phyloP scores from a whole-genome alignment of 1,140 invertebrate species.

The Akabosia matsudoensis region DNA sequence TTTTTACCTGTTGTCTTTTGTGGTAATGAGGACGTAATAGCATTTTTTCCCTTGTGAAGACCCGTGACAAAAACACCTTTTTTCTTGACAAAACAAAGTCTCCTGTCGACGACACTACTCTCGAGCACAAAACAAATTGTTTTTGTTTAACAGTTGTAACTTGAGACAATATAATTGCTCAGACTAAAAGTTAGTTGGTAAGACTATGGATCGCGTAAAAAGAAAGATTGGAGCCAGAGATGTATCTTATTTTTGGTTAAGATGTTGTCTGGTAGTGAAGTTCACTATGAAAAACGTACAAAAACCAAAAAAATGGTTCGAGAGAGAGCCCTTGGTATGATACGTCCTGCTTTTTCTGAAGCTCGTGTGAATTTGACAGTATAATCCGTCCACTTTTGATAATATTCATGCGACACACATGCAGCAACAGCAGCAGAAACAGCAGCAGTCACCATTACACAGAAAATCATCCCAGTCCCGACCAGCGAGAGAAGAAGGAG shows the following conservation, averaged over 20 bases:
- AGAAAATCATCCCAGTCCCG: too few relatives aligned
- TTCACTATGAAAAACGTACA: not conserved
- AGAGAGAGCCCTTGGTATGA: not conserved
- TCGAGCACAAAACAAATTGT: not conserved
- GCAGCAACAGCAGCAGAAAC: not conserved
- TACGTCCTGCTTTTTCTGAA: conserved; percentile 11
- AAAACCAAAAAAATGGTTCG: not conserved
- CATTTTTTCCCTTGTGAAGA: not conserved
- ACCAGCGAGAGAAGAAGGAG: too few relatives aligned
- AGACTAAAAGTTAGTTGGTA: too few relatives aligned
- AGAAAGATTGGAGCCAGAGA: conserved; percentile 20
- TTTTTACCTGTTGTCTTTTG: not conserved
- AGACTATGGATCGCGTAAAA: too few relatives aligned
- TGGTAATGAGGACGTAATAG: not conserved
- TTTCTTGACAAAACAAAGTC: not conserved
- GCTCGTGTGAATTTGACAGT: conserved; percentile 21
- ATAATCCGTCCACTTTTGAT: conserved; percentile 3
- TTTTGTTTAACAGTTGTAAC: conserved; percentile 9
- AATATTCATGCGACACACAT: not conserved
- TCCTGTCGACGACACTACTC: not conserved
- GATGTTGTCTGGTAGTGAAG: not conserved
- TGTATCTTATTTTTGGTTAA: not conserved
- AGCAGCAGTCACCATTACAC: too few relatives aligned
- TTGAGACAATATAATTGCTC: conserved; percentile 19
- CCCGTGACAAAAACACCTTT: conserved; percentile 4